Base-by-base conservation (phyloP, 2,797 vertebrate species). In the Darevskia mixta region DNA sequence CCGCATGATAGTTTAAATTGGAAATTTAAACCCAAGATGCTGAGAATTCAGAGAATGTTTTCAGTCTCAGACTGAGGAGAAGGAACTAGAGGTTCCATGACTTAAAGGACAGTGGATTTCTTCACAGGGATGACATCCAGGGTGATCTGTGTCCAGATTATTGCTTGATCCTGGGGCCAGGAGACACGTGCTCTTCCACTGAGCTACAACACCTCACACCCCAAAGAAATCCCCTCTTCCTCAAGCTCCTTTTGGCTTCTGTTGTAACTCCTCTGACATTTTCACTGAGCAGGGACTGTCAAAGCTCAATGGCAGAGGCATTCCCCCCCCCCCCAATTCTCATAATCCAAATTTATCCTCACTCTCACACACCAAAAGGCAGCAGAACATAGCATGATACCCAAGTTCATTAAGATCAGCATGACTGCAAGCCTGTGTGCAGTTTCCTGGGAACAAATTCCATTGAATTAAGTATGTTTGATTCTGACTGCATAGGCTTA, bases 1-100 rank as follows among this genome's bases (percentile, higher is more conserved):
- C 15, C 8, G 43, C 87, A 79, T 1, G 10, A 32, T 69, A 79
- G 55, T 45, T 85, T 81, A 76, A 85, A 76, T 85, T 81, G 27
- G 71, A 85, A 81, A 66, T 25, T 7, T 80, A 35, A 85, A 71
- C 27, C 13, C 29, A 32, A 72, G 35, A 32, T 5, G 61, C 76
- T 72, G 82, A 58, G 23, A 87, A 82, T 58, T 23, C 4, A 35
- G 66, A 49, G 23, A 5, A 20, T 3, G 8, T 87, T 72, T 29
- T 88, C 35, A 38, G 45, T 18, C 15, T 38, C 29, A n/a, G 15
- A 38, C 27, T 5, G 66, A 67, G 61, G 15, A 13, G 25, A 79
- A 78, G 18, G 13, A 32, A 10, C 27, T 55, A 8, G 3, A 27
- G 15, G n/a, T 20, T 55, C 10, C 18, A 43, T 3, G 32, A 29